Evolutionary conservation across 1,140 invertebrate species (phyloP).

Genomic region (Homalodisca vitripennis): DNA sequence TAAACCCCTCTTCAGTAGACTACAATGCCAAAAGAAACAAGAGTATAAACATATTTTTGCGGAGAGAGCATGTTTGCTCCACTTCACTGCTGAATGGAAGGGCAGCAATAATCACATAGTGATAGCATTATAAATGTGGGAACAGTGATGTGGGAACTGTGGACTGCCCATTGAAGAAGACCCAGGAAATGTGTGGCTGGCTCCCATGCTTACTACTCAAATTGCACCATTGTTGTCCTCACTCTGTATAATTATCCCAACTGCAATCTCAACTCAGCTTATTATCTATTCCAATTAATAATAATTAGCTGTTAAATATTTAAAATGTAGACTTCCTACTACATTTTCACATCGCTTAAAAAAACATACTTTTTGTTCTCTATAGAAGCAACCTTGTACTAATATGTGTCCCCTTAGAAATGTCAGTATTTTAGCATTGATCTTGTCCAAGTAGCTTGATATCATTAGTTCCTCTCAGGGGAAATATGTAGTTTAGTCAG

Average conservation of each 20-base stretch:
- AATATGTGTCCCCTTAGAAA: no score
- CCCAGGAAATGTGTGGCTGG: slow-evolving; percentile 7
- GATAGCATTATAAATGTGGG: slow-evolving; percentile 24
- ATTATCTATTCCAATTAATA: slow-evolving; percentile 11
- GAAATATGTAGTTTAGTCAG: no score
- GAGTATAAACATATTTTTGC: no score
- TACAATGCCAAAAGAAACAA: no score
- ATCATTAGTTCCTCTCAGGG: no score
- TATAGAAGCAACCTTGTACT: no score
- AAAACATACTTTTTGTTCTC: no score
- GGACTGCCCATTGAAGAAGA: background rate
- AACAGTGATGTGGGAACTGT: slow-evolving; percentile 19
- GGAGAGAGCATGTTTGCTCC: no score
- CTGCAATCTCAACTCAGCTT: background rate
- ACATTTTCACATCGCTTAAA: no score
- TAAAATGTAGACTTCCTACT: slow-evolving; percentile 2
- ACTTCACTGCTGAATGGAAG: slow-evolving; percentile 14
- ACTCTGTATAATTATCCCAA: slow-evolving; percentile 8
- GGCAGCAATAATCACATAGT: slow-evolving; percentile 11
- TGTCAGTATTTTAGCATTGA: no score
- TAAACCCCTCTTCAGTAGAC: no score
- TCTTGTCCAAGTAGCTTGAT: no score
- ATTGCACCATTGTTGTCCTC: slow-evolving; percentile 15
- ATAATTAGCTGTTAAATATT: slow-evolving; percentile 5
- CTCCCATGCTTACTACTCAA: slow-evolving; percentile 21